Base-by-base conservation (phyloP, 2,888 invertebrate genomes). In the Mactromeris polynyma region DNA sequence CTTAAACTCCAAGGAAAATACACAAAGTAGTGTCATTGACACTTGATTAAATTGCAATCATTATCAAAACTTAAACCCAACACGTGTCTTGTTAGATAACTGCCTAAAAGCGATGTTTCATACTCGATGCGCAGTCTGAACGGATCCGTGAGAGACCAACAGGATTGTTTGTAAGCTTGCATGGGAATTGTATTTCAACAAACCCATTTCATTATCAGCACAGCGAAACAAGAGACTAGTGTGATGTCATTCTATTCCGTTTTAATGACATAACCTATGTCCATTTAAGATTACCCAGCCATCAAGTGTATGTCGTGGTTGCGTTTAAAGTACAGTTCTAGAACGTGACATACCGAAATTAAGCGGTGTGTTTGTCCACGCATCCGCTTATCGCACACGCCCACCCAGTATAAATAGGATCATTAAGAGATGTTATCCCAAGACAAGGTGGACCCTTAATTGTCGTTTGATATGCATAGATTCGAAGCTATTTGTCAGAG, bases 401-500 rank as follows among this genome's bases (percentile, higher is more conserved):
- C 82, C 86, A 79, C 82, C 82, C 82, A 87, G 73, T 46, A 73
- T 69, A 87, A 87, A 87, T 81, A 87, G 33, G 54, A 54, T 77
- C 77, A 83, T 78, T 87, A 83, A 82, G 51, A 78, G n/a, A 58
- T 58, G 31, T 38, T 19, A 26, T 54, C 58, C 77, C 36, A 82
- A n/a, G 82, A 58, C 54, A 77, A 82, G 82, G 86, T 78, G 86
- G 73, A 73, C 69, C 86, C 40, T n/a, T 36, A 78, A 64, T 81
- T 78, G 54, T 36, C 31, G 19, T 82, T 85, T 85, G 38, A 83
- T 82, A 87, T 87, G 79, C 90, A 64, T 88, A 77, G 90, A 80
- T 86, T 82, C 90, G 77, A 86, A 88, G 88, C 31, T 88, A 90
- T 90, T 83, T 84, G 78, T 21, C 38, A 51, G 73, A 46, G 7